Conservation (phyloP, 1,140 invertebrate genomes). For the Neoseiulus cucumeris region DNA sequence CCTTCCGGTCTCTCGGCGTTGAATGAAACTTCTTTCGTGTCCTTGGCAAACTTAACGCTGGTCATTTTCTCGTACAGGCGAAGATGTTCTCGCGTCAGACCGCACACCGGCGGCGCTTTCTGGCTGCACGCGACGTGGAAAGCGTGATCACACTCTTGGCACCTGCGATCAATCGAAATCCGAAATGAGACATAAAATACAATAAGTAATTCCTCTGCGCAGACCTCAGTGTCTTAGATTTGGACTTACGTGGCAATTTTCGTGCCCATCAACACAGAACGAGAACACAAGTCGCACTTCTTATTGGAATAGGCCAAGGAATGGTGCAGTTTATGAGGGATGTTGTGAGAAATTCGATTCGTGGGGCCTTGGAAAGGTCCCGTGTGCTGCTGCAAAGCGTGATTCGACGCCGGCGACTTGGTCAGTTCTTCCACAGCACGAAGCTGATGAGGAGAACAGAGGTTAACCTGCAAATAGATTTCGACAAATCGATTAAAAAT, state of each 20-base stretch:
- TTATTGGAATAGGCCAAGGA: not conserved
- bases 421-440: not conserved
- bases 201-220: not conserved
- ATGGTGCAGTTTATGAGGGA: not conserved
- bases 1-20: not conserved
- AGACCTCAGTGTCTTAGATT: not conserved
- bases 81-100: not conserved
- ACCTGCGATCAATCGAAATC: not conserved
- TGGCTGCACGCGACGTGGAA: not conserved
- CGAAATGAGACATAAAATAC: not conserved
- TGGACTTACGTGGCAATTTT: not conserved
- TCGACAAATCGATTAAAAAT: no score
- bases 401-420: not conserved
- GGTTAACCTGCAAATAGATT: not conserved
- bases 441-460: not conserved
- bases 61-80: not conserved
- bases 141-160: conserved; percentile 2
- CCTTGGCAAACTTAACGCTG: not conserved
- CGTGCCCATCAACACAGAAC: not conserved
- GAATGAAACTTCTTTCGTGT: not conserved
- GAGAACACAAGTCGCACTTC: conserved; percentile 1
- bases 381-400: not conserved
- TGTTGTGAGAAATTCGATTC: not conserved
- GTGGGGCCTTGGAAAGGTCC: not conserved
- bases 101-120: conserved; percentile 1